These are phyloP conservation scores for Vandiemenella viatica DNA, from an alignment of 2,888 invertebrate species.

Conservation along the genomic window DNA sequence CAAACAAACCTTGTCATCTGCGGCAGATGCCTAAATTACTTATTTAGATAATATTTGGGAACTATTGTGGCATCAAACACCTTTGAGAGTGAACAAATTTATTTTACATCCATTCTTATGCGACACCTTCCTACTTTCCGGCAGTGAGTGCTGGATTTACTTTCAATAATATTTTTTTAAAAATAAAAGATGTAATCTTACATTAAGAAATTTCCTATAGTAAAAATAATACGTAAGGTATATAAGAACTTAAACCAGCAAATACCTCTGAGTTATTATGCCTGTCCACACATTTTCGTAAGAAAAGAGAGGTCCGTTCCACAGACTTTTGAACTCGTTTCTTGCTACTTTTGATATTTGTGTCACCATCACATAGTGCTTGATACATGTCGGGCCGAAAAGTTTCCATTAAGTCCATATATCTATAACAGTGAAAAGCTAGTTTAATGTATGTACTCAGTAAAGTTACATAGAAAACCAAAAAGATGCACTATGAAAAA, in stretches of 20 bases:
- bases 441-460: not conserved
- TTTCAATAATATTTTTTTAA: no score
- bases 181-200: no score
- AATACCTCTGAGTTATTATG: conserved; percentile 41
- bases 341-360: conserved; percentile 43
- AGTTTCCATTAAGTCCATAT: conserved; percentile 61
- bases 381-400: conserved; percentile 71
- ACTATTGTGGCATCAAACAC: no score
- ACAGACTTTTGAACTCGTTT: conserved; percentile 61
- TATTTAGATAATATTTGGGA: no score
- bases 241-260: not conserved
- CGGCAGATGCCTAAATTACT: no score
- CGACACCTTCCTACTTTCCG: no score
- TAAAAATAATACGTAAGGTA: not conserved
- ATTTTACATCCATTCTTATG: no score
- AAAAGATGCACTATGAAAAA: conserved; percentile 8
- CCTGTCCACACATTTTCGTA: conserved; percentile 50
- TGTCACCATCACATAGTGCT: conserved; percentile 64
- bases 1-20: no score
- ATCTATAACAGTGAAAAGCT: conserved; percentile 32
- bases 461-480: conserved; percentile 2
- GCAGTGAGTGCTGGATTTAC: no score
- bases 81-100: no score
- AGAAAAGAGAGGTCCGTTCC: conserved; percentile 47
- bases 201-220: no score